A percentile compares a stretch with the other conserved stretches of the same genome.
phyloP scores from a whole-genome alignment of 2,888 invertebrate species.

The Brenthis ino region DNA sequence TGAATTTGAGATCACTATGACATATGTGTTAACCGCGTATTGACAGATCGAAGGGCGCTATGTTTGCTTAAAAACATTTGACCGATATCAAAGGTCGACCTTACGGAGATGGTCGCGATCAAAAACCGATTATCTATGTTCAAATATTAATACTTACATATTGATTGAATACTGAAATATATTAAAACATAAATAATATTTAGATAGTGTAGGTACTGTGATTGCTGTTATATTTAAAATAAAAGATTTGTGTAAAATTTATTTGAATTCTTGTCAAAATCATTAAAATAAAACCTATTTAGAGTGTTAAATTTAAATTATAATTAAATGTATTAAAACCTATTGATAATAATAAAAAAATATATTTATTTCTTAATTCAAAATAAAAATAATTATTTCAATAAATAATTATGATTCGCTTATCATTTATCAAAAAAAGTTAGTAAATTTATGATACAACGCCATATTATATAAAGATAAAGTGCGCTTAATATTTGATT shows the following conservation, averaged over 20 bases:
- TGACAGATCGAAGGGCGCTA: slow-evolving; percentile 62
- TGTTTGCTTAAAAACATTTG: slow-evolving; percentile 57
- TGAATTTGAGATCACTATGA: slow-evolving; percentile 20
- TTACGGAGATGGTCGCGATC: slow-evolving; percentile 45
- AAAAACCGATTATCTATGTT: slow-evolving; percentile 18
- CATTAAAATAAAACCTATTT: too few species aligned
- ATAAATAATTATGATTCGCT: neutral
- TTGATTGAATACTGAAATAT: neutral
- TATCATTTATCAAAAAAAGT: slow-evolving; percentile 4
- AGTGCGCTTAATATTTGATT: slow-evolving; percentile 49
- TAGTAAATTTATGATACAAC: slow-evolving; percentile 18
- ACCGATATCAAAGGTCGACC: slow-evolving; percentile 64
- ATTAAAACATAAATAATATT: neutral
- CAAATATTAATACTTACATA: slow-evolving; percentile 1
- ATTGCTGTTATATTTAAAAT: too few species aligned
- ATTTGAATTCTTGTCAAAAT: too few species aligned
- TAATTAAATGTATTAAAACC: too few species aligned
- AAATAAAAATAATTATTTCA: slow-evolving; percentile 1
- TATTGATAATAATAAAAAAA: too few species aligned
- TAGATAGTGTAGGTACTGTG: too few species aligned
- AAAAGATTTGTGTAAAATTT: too few species aligned
- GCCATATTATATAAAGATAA: slow-evolving; percentile 55
- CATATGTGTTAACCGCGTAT: slow-evolving; percentile 50
- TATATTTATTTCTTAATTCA: neutral
- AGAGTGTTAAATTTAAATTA: too few species aligned